Evolutionary conservation across 2,113 vertebrate species (phyloP), one percentile per base, ranked within the genome.

Genomic region (Hipposideros armiger): DNA sequence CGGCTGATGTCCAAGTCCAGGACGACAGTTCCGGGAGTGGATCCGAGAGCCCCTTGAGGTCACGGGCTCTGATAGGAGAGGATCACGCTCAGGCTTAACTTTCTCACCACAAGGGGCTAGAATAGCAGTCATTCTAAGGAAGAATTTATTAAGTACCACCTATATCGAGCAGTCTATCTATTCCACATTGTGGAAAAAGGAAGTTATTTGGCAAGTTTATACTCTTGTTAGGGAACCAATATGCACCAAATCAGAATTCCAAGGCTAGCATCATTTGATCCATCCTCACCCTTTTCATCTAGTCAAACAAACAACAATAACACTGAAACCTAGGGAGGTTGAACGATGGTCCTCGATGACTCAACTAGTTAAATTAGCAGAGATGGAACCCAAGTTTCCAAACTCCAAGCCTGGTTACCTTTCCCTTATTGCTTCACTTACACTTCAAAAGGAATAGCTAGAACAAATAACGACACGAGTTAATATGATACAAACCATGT

Each of bases 401-500:
- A 36, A 77, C 42, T 85, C 72, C 30, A 50, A 86, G 19, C 56
- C 64, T 45, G 40, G 47, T 17, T 26, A 26, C 40, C 54, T 50
- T 77, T 88, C n/a, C 36, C 60, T 72, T n/a, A 4, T 15, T 15
- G 26, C 22, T 85, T 93, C 40, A 45, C 28, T 67, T 32, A 88
- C 1, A 42, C n/a, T 72, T 92, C 84, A 87, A 86, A 88, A 88
- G 56, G 67, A 95, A 30, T 14, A 60, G 54, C 19, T 73, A 64
- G 66, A 73, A 58, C 42, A 85, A 62, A 64, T 78, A 89, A 69
- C n/a, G 30, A 32, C 2, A 36, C 50, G 47, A 82, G 82, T 87
- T 84, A 78, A 64, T 60, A 32, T 26, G 76, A 95, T 66, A 66
- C 36, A 86, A 88, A 60, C 86, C 90, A 87, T 54, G 36, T 50